A percentile compares a stretch with the other conserved stretches of the same genome.
Evolutionary conservation across 1,140 invertebrate genomes (phyloP).

Genomic region (Paraescarpia echinospica): DNA sequence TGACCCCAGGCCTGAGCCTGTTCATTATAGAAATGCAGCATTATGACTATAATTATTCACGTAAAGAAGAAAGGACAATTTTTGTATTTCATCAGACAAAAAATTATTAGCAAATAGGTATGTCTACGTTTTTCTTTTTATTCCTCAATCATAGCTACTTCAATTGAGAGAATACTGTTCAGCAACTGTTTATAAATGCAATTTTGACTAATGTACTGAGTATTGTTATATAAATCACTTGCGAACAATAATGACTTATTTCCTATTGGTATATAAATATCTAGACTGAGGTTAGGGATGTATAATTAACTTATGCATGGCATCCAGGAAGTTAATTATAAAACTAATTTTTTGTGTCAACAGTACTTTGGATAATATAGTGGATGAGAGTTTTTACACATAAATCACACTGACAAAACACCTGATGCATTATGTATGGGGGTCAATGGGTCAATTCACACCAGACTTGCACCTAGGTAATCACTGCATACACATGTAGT

Average conservation of each 20-base stretch:
- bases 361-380: too few species aligned
- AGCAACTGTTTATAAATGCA: not conserved
- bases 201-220: not conserved
- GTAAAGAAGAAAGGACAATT: too few species aligned
- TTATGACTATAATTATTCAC: too few species aligned
- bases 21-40: too few species aligned
- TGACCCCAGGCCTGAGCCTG: too few species aligned
- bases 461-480: not conserved
- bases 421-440: not conserved
- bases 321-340: not conserved
- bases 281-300: not conserved
- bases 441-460: not conserved
- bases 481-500: not conserved
- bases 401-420: too few species aligned
- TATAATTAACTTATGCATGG: not conserved
- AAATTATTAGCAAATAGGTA: not conserved
- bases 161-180: not conserved
- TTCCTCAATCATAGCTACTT: not conserved
- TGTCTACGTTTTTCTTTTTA: not conserved
- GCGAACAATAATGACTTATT: not conserved
- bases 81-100: not conserved
- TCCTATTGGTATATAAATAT: not conserved
- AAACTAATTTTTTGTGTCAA: too few species aligned
- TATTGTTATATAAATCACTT: not conserved
- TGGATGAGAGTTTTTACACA: too few species aligned